A percentile compares a stretch with the other conserved stretches of the same genome.
These are phyloP conservation scores for Pristionchus exspectatus DNA, from an alignment of 2,888 invertebrate species.

Conservation along the genomic window DNA sequence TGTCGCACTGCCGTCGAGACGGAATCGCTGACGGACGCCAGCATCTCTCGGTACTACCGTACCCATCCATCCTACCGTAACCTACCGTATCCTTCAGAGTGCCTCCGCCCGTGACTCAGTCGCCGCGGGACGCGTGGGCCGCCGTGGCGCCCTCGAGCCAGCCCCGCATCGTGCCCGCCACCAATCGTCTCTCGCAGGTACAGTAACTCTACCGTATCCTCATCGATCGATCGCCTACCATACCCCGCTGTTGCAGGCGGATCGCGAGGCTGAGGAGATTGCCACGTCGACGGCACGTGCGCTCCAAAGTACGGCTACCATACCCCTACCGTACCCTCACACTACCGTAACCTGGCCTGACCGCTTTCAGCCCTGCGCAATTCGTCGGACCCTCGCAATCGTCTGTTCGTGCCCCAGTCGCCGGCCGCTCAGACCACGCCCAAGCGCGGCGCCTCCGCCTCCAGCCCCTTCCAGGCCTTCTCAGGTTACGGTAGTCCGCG, in stretches of 20 bases:
- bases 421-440: background rate
- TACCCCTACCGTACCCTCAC: background rate
- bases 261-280: constrained; percentile 25
- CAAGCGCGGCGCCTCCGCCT: background rate
- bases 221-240: background rate
- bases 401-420: background rate
- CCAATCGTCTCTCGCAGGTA: background rate
- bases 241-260: background rate
- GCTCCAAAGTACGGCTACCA: constrained; percentile 38
- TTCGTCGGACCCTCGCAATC: constrained; percentile 36
- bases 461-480: constrained; percentile 17
- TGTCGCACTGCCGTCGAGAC: constrained; percentile 36
- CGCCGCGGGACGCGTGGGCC: constrained; percentile 42
- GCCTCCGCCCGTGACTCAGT: background rate
- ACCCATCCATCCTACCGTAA: constrained; percentile 9
- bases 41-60: constrained; percentile 30
- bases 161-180: constrained; percentile 43
- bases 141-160: constrained; percentile 15
- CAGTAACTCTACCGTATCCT: background rate
- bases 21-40: constrained; percentile 34
- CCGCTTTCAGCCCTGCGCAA: background rate
- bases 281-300: constrained; percentile 13
- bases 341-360: constrained; percentile 2
- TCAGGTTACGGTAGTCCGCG: constrained; percentile 37
- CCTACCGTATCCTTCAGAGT: constrained; percentile 19